These are phyloP conservation scores for Drosophila conformis DNA, from an alignment of 2,888 invertebrate species.

Conservation along the genomic window DNA sequence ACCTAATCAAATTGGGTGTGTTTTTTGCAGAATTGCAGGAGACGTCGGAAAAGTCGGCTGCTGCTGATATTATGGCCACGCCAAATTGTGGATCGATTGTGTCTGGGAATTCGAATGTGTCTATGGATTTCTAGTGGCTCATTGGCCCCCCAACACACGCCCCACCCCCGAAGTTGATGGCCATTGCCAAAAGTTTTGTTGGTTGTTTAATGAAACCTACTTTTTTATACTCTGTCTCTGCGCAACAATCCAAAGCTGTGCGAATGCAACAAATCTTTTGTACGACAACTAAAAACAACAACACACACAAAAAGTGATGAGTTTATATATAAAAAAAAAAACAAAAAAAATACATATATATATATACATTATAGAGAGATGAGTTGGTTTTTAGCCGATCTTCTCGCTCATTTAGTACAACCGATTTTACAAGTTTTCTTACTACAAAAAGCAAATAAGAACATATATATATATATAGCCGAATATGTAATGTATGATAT, in stretches of 20 bases:
- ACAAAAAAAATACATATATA: constrained; percentile 41
- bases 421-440: constrained; percentile 53
- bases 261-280: constrained; percentile 37
- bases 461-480: constrained; percentile 25
- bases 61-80: constrained; percentile 86
- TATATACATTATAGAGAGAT: constrained; percentile 50
- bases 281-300: constrained; percentile 10
- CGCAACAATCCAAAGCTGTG: constrained; percentile 41
- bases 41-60: constrained; percentile 73
- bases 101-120: constrained; percentile 86
- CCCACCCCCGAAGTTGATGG: constrained; percentile 22
- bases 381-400: constrained; percentile 29
- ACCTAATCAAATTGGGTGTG: background rate
- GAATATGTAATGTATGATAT: constrained; percentile 16
- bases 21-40: constrained; percentile 88
- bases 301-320: constrained; percentile 27
- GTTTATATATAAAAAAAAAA: constrained; percentile 12
- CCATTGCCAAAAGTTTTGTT: constrained; percentile 49
- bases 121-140: constrained; percentile 87
- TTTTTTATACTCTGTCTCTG: constrained; percentile 41
- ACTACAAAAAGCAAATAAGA: background rate
- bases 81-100: constrained; percentile 85
- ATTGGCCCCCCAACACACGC: constrained; percentile 8
- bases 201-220: constrained; percentile 48
- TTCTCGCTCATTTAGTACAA: constrained; percentile 51